phyloP scores from a whole-genome alignment of 2,797 vertebrate genomes.

The Novumbra hubbsi region DNA sequence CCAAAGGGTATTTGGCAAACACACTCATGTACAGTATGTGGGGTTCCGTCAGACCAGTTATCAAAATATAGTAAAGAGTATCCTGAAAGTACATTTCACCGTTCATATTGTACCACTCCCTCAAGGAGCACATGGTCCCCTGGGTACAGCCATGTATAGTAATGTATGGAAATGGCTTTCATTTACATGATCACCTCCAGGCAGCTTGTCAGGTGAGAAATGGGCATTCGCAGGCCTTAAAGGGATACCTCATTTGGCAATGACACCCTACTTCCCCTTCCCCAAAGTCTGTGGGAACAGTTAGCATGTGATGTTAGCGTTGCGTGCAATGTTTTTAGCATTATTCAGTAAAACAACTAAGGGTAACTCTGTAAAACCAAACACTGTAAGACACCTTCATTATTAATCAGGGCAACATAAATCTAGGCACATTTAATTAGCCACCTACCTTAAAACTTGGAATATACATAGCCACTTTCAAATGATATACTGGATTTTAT shows the following conservation, averaged over 20 bases:
- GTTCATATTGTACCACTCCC: neutral
- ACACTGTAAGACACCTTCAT: too few relatives aligned
- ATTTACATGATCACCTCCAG: neutral
- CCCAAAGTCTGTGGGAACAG: too few relatives aligned
- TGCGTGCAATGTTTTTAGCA: too few relatives aligned
- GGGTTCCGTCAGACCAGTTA: neutral
- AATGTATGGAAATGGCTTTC: neutral
- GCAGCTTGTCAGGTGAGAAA: neutral
- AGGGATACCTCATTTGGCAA: too few relatives aligned
- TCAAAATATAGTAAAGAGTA: neutral
- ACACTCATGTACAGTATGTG: too few relatives aligned
- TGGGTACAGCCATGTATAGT: neutral
- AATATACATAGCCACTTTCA: too few relatives aligned
- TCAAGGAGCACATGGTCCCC: neutral
- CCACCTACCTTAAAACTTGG: neutral
- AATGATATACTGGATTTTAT: too few relatives aligned
- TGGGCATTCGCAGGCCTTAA: neutral
- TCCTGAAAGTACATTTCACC: neutral
- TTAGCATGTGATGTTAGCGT: too few relatives aligned
- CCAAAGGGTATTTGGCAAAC: too few relatives aligned
- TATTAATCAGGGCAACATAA: neutral
- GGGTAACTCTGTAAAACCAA: too few relatives aligned
- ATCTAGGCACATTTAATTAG: neutral
- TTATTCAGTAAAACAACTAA: too few relatives aligned
- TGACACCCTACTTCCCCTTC: too few relatives aligned